Evolutionary conservation across 2,888 invertebrate species (phyloP).

Genomic region (Cinara cedri): DNA sequence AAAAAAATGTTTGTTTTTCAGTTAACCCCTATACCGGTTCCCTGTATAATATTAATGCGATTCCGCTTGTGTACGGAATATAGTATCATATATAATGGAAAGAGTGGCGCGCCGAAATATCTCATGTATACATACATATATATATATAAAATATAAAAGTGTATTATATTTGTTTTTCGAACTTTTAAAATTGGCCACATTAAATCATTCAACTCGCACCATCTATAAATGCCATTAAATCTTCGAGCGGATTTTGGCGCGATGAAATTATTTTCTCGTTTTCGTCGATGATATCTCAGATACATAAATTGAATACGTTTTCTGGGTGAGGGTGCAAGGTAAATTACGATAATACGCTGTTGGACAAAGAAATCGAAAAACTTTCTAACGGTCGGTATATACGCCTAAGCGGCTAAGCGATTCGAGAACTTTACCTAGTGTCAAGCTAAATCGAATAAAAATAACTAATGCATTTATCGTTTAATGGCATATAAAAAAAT

Average conservation of each 20-base stretch:
- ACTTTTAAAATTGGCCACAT: slow-evolving; percentile 33
- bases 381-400: slow-evolving; percentile 13
- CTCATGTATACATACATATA: too few relatives aligned
- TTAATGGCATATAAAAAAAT: slow-evolving; percentile 26
- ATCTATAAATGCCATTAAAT: slow-evolving; percentile 38
- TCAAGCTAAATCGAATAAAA: slow-evolving; percentile 17
- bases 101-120: too few relatives aligned
- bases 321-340: slow-evolving; percentile 12
- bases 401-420: not conserved
- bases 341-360: slow-evolving; percentile 42
- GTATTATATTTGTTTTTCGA: slow-evolving; percentile 19
- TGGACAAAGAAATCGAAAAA: slow-evolving; percentile 48
- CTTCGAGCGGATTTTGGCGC: slow-evolving; percentile 34
- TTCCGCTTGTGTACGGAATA: too few relatives aligned
- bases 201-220: slow-evolving; percentile 32
- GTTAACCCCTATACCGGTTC: too few relatives aligned
- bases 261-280: slow-evolving; percentile 48
- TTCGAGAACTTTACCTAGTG: slow-evolving; percentile 3
- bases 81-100: too few relatives aligned
- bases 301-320: slow-evolving; percentile 51
- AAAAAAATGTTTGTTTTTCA: too few relatives aligned
- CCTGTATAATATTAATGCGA: too few relatives aligned
- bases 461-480: slow-evolving; percentile 20
- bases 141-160: too few relatives aligned
- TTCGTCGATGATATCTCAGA: slow-evolving; percentile 47